These are phyloP conservation scores for Zaprionus davidi DNA, from an alignment of 1,140 invertebrate species.

Conservation along the genomic window DNA sequence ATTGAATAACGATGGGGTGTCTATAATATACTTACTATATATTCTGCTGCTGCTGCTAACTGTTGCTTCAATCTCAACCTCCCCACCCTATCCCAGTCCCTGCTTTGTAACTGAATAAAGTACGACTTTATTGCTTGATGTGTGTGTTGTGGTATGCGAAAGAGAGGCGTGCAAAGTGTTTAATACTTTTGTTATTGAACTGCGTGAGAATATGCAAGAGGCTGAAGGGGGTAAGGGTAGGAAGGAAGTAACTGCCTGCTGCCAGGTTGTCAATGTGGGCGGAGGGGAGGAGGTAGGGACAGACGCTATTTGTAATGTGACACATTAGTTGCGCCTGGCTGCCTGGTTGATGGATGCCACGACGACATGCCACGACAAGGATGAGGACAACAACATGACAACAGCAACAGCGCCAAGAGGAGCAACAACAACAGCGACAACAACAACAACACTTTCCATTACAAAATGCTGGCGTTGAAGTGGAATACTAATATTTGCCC, in stretches of 20 bases:
- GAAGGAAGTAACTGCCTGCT: slow-evolving; percentile 1
- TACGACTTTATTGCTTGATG: slow-evolving; percentile 62
- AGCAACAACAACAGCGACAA: slow-evolving; percentile 2
- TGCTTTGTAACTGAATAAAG: slow-evolving; percentile 67
- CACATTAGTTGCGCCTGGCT: slow-evolving; percentile 75
- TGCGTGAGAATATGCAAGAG: slow-evolving; percentile 31
- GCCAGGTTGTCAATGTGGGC: slow-evolving; percentile 12
- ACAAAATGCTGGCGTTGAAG: slow-evolving; percentile 79
- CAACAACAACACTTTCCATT: slow-evolving; percentile 68
- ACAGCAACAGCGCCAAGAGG: background rate
- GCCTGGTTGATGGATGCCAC: slow-evolving; percentile 64
- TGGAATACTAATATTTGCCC: slow-evolving; percentile 81
- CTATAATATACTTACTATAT: background rate
- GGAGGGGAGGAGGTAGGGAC: background rate
- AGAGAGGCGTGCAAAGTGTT: slow-evolving; percentile 38
- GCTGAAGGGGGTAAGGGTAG: background rate
- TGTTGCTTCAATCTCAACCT: slow-evolving; percentile 25
- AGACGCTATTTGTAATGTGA: slow-evolving; percentile 76
- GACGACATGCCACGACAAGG: slow-evolving; percentile 36
- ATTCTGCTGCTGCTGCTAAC: slow-evolving; percentile 19
- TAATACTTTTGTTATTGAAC: slow-evolving; percentile 75
- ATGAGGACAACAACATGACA: slow-evolving; percentile 1
- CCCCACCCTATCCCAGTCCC: too few relatives aligned
- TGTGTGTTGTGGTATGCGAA: slow-evolving; percentile 43
- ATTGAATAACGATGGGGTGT: slow-evolving; percentile 40